Base-by-base conservation (phyloP, 2,113 vertebrate species). In the Tichodroma muraria region DNA sequence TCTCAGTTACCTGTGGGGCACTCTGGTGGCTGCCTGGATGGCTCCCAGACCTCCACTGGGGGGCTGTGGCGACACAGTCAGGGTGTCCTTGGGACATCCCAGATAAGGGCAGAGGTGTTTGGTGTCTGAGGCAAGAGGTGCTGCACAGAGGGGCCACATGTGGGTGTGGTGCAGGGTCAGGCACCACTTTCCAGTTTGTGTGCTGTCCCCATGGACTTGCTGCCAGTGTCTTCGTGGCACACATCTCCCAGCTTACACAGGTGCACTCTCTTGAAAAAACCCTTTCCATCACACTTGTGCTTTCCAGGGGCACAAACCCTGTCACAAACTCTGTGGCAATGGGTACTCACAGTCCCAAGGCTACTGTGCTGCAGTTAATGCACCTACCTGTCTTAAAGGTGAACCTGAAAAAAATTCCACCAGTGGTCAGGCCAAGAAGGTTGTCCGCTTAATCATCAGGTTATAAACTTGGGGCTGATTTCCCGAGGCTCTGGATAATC, bases 61-160 rank as follows among this genome's bases (percentile, higher is more conserved):
- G 20, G 13, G 5, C 40, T n/a, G 71, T 0, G 76, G 20, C 1
- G 0, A 31, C 33, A 25, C 19, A 31, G 52, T 14, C 3, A 4
- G 35, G 17, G 5, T 31, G 21, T 50, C 28, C 73, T 31, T 0
- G 0, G 59, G 59, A 30, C 11, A 28, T 35, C 65, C 28, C 5
- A 2, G 70, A 3, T 13, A 20, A 50, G 22, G 35, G 42, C 35
- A 3, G 15, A 25, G 40, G 10, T 4, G 9, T 45, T 64, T 38
- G 35, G n/a, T n/a, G n/a, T n/a, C n/a, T n/a, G n/a, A n/a, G n/a
- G n/a, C n/a, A n/a, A n/a, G n/a, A n/a, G 40, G 18, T 61, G 59
- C 52, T 28, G 35, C 27, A 30, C 52, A 9, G 35, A 71, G 52
- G 8, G 3, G 7, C 31, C 4, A 1, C 4, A 0, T 0, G 2